phyloP scores from a whole-genome alignment of 2,888 invertebrate species.

The Bombylius major region DNA sequence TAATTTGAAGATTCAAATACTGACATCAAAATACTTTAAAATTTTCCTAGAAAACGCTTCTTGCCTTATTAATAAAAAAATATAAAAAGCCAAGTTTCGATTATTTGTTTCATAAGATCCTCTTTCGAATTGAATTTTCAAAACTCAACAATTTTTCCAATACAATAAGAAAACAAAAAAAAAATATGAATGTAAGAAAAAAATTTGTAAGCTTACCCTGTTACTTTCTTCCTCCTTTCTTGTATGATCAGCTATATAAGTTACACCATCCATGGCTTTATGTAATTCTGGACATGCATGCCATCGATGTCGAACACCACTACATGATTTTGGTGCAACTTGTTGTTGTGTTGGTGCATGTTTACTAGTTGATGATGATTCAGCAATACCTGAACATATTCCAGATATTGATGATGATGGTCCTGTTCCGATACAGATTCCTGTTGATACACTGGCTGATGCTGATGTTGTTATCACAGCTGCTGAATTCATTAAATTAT shows the following conservation, averaged over 20 bases:
- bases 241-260: constrained; percentile 86
- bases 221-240: constrained; percentile 85
- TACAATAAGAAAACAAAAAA: too few relatives aligned
- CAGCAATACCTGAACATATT: constrained; percentile 15
- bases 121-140: too few relatives aligned
- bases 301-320: constrained; percentile 56
- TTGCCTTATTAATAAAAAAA: too few relatives aligned
- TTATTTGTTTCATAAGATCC: too few relatives aligned
- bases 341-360: constrained; percentile 16
- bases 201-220: constrained; percentile 46
- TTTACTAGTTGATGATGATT: constrained; percentile 7
- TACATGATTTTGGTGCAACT: constrained; percentile 45
- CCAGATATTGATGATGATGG: constrained; percentile 26
- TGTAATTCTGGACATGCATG: constrained; percentile 83
- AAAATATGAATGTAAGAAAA: neutral
- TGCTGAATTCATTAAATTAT: constrained; percentile 34
- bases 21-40: too few relatives aligned
- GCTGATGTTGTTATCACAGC: constrained; percentile 17
- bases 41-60: too few relatives aligned
- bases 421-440: constrained; percentile 21
- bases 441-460: constrained; percentile 15
- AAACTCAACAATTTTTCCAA: too few relatives aligned
- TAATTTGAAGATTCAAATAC: too few relatives aligned
- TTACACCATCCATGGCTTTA: constrained; percentile 84
- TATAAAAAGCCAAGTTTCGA: too few relatives aligned